Conservation (phyloP, 2,113 vertebrate genomes). For the Nycticorax nycticorax region DNA sequence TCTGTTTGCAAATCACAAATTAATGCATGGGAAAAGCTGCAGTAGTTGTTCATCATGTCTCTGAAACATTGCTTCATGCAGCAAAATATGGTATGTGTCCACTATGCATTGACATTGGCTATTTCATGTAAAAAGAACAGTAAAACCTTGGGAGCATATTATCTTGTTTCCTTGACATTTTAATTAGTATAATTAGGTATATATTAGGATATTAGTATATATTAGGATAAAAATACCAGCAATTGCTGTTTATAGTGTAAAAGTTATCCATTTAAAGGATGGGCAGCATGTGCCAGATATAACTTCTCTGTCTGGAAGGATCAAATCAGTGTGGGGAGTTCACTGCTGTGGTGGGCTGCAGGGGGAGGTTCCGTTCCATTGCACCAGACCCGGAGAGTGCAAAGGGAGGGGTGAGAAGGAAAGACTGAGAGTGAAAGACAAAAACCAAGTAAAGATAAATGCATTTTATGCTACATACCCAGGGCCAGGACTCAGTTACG, state of each 20-base stretch:
- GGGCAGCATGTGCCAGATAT: background rate
- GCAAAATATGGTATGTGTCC: background rate
- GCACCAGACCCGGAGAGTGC: fast-evolving
- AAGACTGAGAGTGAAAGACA: background rate
- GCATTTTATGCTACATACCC: fast-evolving
- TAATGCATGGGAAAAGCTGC: background rate
- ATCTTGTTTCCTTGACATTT: background rate
- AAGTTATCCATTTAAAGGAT: background rate
- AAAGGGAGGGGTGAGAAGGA: background rate
- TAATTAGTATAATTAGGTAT: background rate
- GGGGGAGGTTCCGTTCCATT: background rate
- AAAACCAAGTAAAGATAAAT: background rate
- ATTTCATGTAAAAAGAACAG: background rate
- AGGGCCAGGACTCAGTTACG: background rate
- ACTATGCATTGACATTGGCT: background rate
- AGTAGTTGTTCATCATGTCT: background rate
- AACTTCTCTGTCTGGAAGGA: background rate
- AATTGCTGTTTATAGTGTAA: background rate
- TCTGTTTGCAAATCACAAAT: background rate
- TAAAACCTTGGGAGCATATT: background rate
- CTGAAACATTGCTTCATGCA: background rate
- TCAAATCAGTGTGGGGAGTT: background rate
- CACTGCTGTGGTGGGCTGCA: background rate
- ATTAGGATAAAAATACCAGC: background rate
- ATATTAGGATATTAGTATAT: too few species aligned